These are phyloP conservation scores for Seira musarum DNA, from an alignment of 2,888 invertebrate species.

Conservation along the genomic window DNA sequence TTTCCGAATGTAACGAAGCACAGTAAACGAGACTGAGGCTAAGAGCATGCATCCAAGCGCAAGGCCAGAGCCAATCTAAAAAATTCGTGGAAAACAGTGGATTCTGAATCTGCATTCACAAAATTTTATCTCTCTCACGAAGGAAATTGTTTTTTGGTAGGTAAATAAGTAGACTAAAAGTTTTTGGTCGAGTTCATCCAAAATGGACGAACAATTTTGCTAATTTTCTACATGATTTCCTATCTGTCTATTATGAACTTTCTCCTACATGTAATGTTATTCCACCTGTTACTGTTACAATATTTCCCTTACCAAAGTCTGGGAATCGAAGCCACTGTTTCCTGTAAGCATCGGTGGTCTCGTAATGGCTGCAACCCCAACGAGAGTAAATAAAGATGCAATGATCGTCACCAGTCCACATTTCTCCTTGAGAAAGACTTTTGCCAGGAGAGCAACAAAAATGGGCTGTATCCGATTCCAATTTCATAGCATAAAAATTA, in stretches of 20 bases:
- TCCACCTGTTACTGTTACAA: too few species aligned
- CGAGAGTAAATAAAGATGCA: slow-evolving; percentile 60
- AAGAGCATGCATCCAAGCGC: slow-evolving; percentile 63
- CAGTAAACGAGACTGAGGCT: slow-evolving; percentile 76
- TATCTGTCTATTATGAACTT: too few species aligned
- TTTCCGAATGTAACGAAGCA: slow-evolving; percentile 87
- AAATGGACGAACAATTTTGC: not conserved
- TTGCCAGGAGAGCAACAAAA: slow-evolving; percentile 55
- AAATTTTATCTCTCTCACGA: not conserved
- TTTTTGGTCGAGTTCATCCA: not conserved
- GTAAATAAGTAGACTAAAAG: not conserved
- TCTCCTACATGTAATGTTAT: too few species aligned
- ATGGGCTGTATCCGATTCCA: slow-evolving; percentile 53
- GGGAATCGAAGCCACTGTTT: slow-evolving; percentile 54
- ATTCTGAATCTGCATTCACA: too few species aligned
- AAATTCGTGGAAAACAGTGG: not conserved
- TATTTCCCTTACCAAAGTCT: slow-evolving; percentile 62
- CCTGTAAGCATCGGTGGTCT: slow-evolving; percentile 63
- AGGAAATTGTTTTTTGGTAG: not conserved
- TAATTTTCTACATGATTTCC: not conserved
- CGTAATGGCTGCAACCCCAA: slow-evolving; percentile 61
- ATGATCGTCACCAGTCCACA: slow-evolving; percentile 65
- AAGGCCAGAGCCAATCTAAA: too few species aligned
- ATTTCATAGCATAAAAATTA: too few species aligned
- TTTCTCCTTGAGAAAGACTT: slow-evolving; percentile 59